Evolutionary conservation across 2,888 invertebrate species (phyloP), one percentile per base, ranked within the genome.

Genomic region (Apocheima hispidaria): DNA sequence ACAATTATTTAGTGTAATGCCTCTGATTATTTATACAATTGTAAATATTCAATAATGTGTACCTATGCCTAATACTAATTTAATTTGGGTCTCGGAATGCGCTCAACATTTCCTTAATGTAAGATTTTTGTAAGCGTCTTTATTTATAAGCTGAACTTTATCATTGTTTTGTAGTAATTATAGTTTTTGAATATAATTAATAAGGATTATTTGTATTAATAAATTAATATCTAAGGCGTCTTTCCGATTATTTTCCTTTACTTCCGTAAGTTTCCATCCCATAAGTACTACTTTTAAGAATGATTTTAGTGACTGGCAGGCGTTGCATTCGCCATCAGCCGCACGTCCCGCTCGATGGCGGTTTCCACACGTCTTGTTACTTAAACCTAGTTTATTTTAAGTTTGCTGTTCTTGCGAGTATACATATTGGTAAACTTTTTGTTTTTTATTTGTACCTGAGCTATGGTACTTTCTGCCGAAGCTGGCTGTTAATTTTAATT

Each of bases 171-270:
- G 7, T 58, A 59, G 33, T 52, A 38, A 21, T 40, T 12, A 38
- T 30, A 18, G 38, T 20, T 40, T 46, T 59, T 14, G 2, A 10
- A 12, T 30, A 30, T 57, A 12, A n/a, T 38, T 26, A 9, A 40
- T 59, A 52, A 28, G 36, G 16, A 18, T 40, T 7, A 59, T 46
- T 59, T 52, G 21, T 59, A 53, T 49, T 26, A 60, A 53, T 60
- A 60, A 60, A 59, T 36, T 40, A 26, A 41, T 60, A 59, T 49
- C 48, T 33, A 26, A 41, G 49, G 40, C 46, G 46, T 41, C 33
- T 50, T 28, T 21, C 16, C 36, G 43, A 14, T 49, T 36, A 40
- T 54, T 46, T 26, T 26, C 30, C 46, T 41, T 36, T 4, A 21
- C 28, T 28, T 26, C 12, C 20, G 18, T 36, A 40, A 12, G 14